Conservation (phyloP, 2,888 invertebrate species). For the Oligia strigilis region DNA sequence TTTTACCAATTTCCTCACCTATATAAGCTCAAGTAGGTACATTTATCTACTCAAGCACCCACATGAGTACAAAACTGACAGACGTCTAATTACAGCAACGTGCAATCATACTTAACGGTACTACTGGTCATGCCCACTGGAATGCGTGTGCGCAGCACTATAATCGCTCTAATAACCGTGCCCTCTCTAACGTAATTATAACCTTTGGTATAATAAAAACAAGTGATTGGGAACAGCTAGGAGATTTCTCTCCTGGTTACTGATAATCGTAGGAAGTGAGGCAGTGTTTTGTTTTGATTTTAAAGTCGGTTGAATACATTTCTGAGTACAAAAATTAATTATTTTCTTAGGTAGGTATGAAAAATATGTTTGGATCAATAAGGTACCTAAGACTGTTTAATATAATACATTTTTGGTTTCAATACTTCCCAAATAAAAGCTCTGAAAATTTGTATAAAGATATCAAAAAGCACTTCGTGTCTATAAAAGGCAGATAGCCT, state of each 20-base stretch:
- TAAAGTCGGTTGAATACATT: background rate
- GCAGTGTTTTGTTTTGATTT: background rate
- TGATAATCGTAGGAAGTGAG: background rate
- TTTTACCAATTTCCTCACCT: background rate
- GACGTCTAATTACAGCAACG: conserved; percentile 57
- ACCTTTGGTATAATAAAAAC: conserved; percentile 46
- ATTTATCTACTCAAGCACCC: conserved; percentile 3
- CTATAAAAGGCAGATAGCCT: no score
- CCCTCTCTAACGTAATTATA: conserved; percentile 54
- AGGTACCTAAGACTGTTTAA: background rate
- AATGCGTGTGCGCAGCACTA: conserved; percentile 54
- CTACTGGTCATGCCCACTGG: conserved; percentile 47
- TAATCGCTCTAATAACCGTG: conserved; percentile 62
- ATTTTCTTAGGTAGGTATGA: background rate
- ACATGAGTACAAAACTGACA: conserved; percentile 32
- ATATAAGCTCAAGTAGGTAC: conserved; percentile 8
- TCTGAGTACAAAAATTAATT: background rate
- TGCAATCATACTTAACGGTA: conserved; percentile 68
- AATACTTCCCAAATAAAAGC: background rate
- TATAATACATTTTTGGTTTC: background rate
- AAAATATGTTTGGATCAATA: background rate
- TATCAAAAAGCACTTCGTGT: no score
- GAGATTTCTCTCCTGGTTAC: conserved; percentile 47
- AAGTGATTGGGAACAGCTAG: conserved; percentile 26
- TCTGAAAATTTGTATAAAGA: background rate